These are phyloP conservation scores for Montipora efflorescens DNA, from an alignment of 64 coral and sea anemone species.

Conservation along the genomic window DNA sequence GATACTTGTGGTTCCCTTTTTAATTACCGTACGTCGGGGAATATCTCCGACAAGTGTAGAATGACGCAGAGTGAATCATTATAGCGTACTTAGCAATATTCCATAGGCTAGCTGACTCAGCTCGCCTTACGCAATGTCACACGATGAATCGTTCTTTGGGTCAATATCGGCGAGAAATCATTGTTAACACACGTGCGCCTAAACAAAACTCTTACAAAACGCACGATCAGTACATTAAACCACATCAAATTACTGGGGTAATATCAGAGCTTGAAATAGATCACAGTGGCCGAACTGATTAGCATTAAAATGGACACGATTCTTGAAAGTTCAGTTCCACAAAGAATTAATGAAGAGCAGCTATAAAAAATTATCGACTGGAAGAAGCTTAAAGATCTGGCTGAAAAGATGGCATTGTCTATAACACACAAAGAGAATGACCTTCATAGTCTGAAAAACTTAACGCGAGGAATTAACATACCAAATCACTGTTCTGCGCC, in stretches of 20 bases:
- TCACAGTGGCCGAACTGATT: neutral
- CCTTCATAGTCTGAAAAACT: constrained; percentile 15
- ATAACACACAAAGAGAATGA: constrained; percentile 30
- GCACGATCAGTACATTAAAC: neutral
- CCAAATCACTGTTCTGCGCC: neutral
- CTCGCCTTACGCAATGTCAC: neutral
- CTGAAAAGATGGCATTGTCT: constrained; percentile 35
- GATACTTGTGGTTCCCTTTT: constrained; percentile 9
- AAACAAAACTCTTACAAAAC: neutral
- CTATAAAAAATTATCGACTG: neutral
- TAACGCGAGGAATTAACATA: neutral
- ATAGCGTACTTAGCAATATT: neutral
- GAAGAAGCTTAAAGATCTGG: neutral
- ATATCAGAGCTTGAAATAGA: neutral
- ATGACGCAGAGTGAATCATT: neutral
- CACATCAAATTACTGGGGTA: neutral
- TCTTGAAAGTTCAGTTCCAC: neutral
- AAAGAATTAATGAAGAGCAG: neutral
- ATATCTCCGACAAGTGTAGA: neutral
- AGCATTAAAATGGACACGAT: neutral
- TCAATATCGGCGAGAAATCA: neutral
- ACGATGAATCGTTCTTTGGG: neutral
- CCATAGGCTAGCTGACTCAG: neutral
- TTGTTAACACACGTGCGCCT: neutral
- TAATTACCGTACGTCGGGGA: neutral